Percentiles rank a stretch among this genome's conserved stretches.
Evolutionary conservation across 2,888 invertebrate species (phyloP).

Genomic region (Icerya purchasi): DNA sequence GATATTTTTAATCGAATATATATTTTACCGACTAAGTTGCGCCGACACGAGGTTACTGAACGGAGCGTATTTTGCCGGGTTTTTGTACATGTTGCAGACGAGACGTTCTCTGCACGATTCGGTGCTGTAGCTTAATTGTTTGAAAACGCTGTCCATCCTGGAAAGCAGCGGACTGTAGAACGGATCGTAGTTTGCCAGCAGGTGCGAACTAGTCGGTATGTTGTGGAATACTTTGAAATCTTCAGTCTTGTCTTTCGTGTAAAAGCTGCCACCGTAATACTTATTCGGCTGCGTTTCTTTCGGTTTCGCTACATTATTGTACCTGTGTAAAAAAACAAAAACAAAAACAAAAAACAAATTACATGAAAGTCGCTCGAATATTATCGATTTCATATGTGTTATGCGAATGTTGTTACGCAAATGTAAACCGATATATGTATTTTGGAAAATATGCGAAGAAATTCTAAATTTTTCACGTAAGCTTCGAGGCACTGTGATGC

Average conservation of each 20-base stretch:
- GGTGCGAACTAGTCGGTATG: constrained; percentile 58
- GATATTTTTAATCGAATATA: too few relatives aligned
- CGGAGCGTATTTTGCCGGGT: constrained; percentile 58
- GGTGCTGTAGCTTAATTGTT: constrained; percentile 44
- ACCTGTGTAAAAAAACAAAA: not conserved
- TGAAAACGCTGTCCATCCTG: constrained; percentile 52
- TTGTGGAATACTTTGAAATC: constrained; percentile 70
- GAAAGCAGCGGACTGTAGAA: constrained; percentile 61
- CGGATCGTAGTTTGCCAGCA: constrained; percentile 68
- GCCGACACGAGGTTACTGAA: constrained; percentile 71
- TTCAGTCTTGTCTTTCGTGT: constrained; percentile 29
- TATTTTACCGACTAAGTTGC: constrained; percentile 75
- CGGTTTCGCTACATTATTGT: constrained; percentile 1
- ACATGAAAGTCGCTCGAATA: not conserved
- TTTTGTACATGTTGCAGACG: constrained; percentile 65
- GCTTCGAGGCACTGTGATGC: too few relatives aligned
- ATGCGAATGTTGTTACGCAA: not conserved
- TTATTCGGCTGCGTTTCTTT: constrained; percentile 10
- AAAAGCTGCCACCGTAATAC: constrained; percentile 28
- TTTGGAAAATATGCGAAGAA: too few relatives aligned
- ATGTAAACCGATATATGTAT: too few relatives aligned
- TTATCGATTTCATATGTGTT: not conserved
- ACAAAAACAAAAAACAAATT: constrained; percentile 3
- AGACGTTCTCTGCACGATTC: constrained; percentile 55
- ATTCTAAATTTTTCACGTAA: too few relatives aligned